A percentile compares a stretch with the other conserved stretches of the same genome.
Evolutionary conservation across 2,113 vertebrate genomes (phyloP).

Genomic region (Podilymbus podiceps): DNA sequence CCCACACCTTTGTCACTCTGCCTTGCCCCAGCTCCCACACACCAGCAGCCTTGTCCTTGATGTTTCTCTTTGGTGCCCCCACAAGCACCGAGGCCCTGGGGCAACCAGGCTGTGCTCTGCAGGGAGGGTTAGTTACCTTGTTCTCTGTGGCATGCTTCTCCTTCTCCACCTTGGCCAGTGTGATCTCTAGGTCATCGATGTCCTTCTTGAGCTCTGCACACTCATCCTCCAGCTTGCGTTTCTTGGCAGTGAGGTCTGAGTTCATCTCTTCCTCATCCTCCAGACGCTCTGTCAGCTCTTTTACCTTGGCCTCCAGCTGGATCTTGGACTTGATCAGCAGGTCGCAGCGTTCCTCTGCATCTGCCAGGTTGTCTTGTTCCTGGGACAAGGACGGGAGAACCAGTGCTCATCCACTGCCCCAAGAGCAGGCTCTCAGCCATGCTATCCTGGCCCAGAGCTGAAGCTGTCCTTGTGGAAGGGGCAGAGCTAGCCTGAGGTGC

Average conservation of each 20-base stretch:
- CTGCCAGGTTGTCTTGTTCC: slow-evolving; percentile 94
- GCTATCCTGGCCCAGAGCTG: background rate
- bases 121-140: slow-evolving; percentile 74
- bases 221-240: slow-evolving; percentile 91
- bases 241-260: slow-evolving; percentile 82
- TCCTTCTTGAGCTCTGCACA: slow-evolving; percentile 92
- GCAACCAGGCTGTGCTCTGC: background rate
- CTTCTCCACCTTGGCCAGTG: slow-evolving; percentile 91
- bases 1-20: background rate
- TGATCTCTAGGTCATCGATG: slow-evolving; percentile 91
- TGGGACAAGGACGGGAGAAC: slow-evolving; percentile 26
- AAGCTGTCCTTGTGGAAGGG: background rate
- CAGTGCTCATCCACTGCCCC: background rate
- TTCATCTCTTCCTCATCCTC: slow-evolving; percentile 93
- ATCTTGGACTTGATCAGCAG: slow-evolving; percentile 93
- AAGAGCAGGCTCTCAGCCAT: background rate
- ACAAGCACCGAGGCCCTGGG: background rate
- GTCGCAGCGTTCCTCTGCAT: slow-evolving; percentile 91
- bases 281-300: slow-evolving; percentile 86
- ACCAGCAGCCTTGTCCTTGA: background rate
- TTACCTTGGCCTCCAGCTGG: slow-evolving; percentile 89
- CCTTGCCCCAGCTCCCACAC: background rate
- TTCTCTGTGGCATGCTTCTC: slow-evolving; percentile 95
- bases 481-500: background rate
- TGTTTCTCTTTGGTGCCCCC: background rate